Evolutionary conservation across 2,888 invertebrate genomes (phyloP), one percentile per base, ranked within the genome.

Genomic region (Synanthedon formicaeformis): DNA sequence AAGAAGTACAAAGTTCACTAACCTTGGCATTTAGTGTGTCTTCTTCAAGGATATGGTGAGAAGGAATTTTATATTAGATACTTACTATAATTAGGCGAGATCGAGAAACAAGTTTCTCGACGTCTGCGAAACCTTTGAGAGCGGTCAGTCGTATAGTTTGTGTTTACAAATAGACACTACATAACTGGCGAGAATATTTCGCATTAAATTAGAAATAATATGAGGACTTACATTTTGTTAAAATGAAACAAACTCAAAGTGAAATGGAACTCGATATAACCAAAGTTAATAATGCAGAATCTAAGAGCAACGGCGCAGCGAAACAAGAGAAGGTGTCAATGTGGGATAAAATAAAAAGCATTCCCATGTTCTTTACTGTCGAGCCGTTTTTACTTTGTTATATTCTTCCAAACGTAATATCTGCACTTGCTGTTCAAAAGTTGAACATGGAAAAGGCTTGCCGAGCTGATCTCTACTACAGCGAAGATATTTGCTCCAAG

Each of bases 311-410:
- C 58, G 51, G 57, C 54, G 23, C 57, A 51, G 52, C 52, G 14
- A 41, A 52, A 51, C 34, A 48, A 52, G 51, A 59, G 60, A 23
- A 23, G 27, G 50, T 34, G 10, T 58, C 70, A 2, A 57, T 60
- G 48, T 48, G 52, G 3, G 56, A 61, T 50, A 57, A 60, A 51
- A 56, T 78, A 2, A 61, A 60, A 50, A 55, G 67, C 58, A 14
- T 54, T 69, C 41, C 58, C 6, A 65, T 59, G 3, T 80, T 76
- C 58, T 75, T 92, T 14, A 92, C 92, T 0, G 91, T 92, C 2
- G 92, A 92, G 70, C 92, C 92, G 0, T 90, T 90, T 64, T 68
- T 92, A 50, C 74, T 91, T 6, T 90, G 89, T 58, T 92, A 91
- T 63, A 81, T 92, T 23, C 76, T 92, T 66, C 92, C 92, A 11